Evolutionary conservation across 2,888 invertebrate genomes (phyloP), one percentile per base, ranked within the genome.

Genomic region (Leistus spinibarbis): DNA sequence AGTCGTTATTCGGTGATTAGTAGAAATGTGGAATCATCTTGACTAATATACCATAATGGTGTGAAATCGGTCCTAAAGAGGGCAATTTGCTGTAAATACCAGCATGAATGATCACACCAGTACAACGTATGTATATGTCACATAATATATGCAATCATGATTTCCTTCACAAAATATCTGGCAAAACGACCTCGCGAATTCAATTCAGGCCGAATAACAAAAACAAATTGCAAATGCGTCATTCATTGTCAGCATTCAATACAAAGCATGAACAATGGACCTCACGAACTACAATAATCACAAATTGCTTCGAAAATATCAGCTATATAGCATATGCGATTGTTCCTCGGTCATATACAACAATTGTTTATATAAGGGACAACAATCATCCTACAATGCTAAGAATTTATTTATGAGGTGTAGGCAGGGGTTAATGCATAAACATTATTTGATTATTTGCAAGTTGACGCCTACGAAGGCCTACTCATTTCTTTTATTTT

Each of bases 191-290:
- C 60, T 60, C 60, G 60, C 60, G 40, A 5, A 17, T 19, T 60
- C 60, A 60, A 60, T 20, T 56, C 19, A 19, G 56, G 40, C 40
- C 40, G 40, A 40, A 40, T 40, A 40, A 56, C 56, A 56, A 56
- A 56, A 56, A 56, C 16, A 56, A 56, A 56, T 17, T 60, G 60
- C 60, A 60, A 60, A 60, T 60, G 19, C 60, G 60, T 19, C 60
- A 60, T 19, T 60, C 10, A 40, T 40, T 40, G 40, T 40, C 40
- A 40, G 4, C 40, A 40, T 40, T 40, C 40, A 40, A 40, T 10
- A 3, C 40, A 2, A n/a, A n/a, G 40, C 10, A 4, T 40, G 40
- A 40, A 40, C 40, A 40, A 40, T 40, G 4, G 40, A 3, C 40
- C 40, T 40, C 1, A 10, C 40, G 40, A 40, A 40, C 40, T 10